Evolutionary conservation across 2,888 invertebrate species (phyloP), one percentile per base, ranked within the genome.

Genomic region (Spodoptera picta): DNA sequence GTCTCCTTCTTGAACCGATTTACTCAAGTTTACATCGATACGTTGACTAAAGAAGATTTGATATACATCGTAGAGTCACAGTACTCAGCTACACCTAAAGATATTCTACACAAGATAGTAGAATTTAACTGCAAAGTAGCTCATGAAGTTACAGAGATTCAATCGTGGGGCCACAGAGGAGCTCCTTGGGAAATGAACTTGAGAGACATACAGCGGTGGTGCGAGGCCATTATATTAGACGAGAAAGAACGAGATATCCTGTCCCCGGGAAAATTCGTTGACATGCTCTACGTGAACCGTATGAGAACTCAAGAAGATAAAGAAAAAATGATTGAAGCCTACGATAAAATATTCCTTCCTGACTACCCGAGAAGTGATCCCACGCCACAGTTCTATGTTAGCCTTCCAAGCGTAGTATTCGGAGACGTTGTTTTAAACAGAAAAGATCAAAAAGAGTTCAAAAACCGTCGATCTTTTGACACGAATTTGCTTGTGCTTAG

Each of bases 181-280:
- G 96, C 97, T 0, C 99, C 99, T 0, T 99, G 98, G 97, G 99
- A 99, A 91, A 98, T 99, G 93, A 99, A 99, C 93, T 94, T 99
- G 51, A 96, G 99, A 80, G 99, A 99, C 87, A 95, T 99, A 75
- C 96, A 97, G 64, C 96, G 99, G 77, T 99, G 99, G 99, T 98
- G 98, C 85, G 97, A 98, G 80, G 96, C 97, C 0, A 94, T 97
- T 0, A 89, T 96, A 41, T 90, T 90, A 59, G 92, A 94, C 77
- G 83, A 89, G 66, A 79, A 86, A 23, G 77, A 71, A 24, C 78
- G 79, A 4, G 80, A 78, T 66, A 60, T 75, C 72, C 82, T 90
- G 45, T 89, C 91, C 80, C 96, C 95, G 63, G 96, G 95, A 65
- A 95, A 95, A 77, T 96, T 96, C 77, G 96, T 98, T 50, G 96